phyloP scores from a whole-genome alignment of 2,888 invertebrate genomes.

The Tinea semifulvella region DNA sequence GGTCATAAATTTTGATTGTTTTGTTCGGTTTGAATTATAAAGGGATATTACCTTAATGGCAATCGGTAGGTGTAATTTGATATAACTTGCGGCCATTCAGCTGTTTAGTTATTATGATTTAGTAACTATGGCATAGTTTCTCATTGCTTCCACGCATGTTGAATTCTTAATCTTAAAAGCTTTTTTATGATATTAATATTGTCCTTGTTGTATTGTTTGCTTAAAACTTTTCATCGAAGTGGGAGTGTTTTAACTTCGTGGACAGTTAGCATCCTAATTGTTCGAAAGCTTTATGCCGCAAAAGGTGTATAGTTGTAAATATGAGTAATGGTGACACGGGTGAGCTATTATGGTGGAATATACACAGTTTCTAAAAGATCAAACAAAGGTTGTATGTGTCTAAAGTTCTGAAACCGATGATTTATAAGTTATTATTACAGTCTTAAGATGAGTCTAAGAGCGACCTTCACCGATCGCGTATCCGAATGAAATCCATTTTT shows the following conservation, averaged over 20 bases:
- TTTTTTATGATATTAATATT: background rate
- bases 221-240: no score
- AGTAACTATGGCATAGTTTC: slow-evolving; percentile 31
- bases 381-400: no score
- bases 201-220: background rate
- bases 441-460: no score
- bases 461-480: no score
- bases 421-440: no score
- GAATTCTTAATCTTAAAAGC: slow-evolving; percentile 21
- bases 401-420: no score
- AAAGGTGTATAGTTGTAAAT: slow-evolving; percentile 1
- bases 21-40: slow-evolving; percentile 62
- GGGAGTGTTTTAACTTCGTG: background rate
- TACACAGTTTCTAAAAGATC: no score
- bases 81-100: slow-evolving; percentile 41
- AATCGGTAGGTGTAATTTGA: slow-evolving; percentile 64
- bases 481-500: no score
- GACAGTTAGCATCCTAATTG: background rate
- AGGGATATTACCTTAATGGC: slow-evolving; percentile 61
- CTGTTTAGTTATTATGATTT: slow-evolving; percentile 47
- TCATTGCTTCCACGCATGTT: slow-evolving; percentile 20
- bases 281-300: background rate
- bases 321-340: slow-evolving; percentile 7
- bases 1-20: slow-evolving; percentile 57
- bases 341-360: background rate